A percentile compares a stretch with the other conserved stretches of the same genome.
phyloP scores from a whole-genome alignment of 2,888 invertebrate species.

The Lottia gigantea region DNA sequence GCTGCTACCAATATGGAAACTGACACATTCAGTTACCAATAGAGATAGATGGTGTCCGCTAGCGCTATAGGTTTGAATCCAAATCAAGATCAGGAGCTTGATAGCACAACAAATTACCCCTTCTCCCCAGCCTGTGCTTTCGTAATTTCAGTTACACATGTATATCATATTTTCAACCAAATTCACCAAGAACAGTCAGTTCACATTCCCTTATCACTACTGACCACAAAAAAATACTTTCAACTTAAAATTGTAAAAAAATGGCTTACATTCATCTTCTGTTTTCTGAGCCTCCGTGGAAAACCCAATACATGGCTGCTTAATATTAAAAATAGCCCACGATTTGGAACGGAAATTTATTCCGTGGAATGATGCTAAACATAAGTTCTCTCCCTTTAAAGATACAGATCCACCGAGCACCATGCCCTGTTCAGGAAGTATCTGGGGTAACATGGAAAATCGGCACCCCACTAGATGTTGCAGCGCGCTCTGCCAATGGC shows the following conservation, averaged over 20 bases:
- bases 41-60: too few species aligned
- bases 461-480: slow-evolving; percentile 84
- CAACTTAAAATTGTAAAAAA: too few species aligned
- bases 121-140: too few species aligned
- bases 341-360: slow-evolving; percentile 95
- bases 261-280: slow-evolving; percentile 61
- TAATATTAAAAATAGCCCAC: slow-evolving; percentile 94
- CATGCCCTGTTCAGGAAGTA: slow-evolving; percentile 74
- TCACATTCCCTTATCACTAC: too few species aligned
- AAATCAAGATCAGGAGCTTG: too few species aligned
- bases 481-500: slow-evolving; percentile 94
- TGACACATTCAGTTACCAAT: too few species aligned
- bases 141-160: too few species aligned
- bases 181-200: too few species aligned
- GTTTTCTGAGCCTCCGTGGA: slow-evolving; percentile 79
- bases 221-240: background rate
- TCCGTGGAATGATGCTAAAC: slow-evolving; percentile 96
- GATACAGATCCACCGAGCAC: slow-evolving; percentile 86
- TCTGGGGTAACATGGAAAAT: slow-evolving; percentile 73
- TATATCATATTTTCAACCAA: too few species aligned
- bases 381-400: slow-evolving; percentile 80
- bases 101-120: too few species aligned
- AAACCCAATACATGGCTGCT: slow-evolving; percentile 77
- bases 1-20: too few species aligned
- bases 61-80: too few species aligned